Percentiles rank a stretch among this genome's conserved stretches.
phyloP scores from a whole-genome alignment of 1,140 invertebrate species.

The Lepidurus packardi region DNA sequence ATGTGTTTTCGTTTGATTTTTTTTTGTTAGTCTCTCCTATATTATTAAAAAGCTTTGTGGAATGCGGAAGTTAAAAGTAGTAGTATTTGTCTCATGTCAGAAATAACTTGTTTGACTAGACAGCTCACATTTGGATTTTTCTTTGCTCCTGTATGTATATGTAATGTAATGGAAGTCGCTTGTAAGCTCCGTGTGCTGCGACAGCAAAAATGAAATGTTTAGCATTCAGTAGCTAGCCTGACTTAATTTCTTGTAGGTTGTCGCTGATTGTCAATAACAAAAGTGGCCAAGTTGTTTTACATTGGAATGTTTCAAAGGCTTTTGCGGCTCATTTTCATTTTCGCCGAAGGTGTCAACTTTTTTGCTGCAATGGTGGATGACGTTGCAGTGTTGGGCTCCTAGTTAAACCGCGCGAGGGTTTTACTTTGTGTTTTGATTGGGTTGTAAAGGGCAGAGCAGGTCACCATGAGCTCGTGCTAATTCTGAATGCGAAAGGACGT shows the following conservation, averaged over 20 bases:
- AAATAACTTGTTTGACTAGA: neutral
- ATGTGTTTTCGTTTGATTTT: neutral
- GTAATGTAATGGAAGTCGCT: neutral
- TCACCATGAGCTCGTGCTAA: neutral
- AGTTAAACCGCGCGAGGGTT: neutral
- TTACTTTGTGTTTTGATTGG: neutral
- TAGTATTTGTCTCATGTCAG: neutral
- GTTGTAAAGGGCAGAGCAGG: slow-evolving; percentile 3
- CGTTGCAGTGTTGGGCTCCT: too few relatives aligned
- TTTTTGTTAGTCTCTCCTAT: neutral
- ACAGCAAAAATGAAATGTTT: neutral
- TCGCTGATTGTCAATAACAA: neutral
- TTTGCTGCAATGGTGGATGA: too few relatives aligned
- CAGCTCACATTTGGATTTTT: neutral
- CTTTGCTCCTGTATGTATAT: neutral
- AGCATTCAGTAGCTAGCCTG: neutral
- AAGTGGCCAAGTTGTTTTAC: neutral
- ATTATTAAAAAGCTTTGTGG: neutral
- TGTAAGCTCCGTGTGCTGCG: neutral
- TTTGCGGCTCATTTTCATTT: too few relatives aligned
- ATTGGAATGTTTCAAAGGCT: too few relatives aligned
- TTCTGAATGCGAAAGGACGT: neutral
- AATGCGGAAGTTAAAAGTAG: neutral
- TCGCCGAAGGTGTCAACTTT: too few relatives aligned
- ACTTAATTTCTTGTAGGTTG: neutral